phyloP scores from a whole-genome alignment of 2,113 vertebrate genomes.

The Corvus hawaiiensis region DNA sequence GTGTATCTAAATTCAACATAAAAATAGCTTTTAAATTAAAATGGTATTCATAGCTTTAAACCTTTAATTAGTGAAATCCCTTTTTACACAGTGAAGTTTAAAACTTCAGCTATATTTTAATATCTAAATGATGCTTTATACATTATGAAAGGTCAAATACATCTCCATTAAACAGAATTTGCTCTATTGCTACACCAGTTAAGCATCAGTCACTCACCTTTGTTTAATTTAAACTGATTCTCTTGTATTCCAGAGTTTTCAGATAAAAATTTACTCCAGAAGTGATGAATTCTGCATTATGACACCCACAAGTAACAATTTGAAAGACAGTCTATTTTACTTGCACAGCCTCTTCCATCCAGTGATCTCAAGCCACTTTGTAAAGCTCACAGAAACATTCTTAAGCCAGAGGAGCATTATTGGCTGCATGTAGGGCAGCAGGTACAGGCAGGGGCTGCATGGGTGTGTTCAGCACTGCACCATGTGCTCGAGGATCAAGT shows the following conservation, averaged over 20 bases:
- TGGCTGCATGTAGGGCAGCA: fast-evolving
- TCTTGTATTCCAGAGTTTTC: background rate
- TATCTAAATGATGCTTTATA: background rate
- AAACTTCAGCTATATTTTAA: background rate
- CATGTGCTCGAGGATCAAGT: background rate
- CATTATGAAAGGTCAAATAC: background rate
- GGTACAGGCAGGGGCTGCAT: background rate
- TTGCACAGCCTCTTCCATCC: background rate
- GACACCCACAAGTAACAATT: background rate
- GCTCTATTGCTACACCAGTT: background rate
- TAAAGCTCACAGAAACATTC: background rate
- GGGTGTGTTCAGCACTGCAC: fast-evolving
- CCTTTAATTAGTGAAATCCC: background rate
- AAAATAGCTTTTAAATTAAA: background rate
- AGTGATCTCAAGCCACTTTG: background rate
- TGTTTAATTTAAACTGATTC: background rate
- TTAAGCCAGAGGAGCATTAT: background rate
- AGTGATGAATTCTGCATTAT: background rate
- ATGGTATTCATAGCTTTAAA: background rate
- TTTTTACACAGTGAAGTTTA: background rate
- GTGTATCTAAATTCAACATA: background rate
- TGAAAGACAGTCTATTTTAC: background rate
- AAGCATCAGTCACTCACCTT: background rate
- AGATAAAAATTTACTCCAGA: background rate
- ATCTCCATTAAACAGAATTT: background rate